Evolutionary conservation across 2,888 invertebrate species (phyloP).

Genomic region (Iphiclides podalirius): DNA sequence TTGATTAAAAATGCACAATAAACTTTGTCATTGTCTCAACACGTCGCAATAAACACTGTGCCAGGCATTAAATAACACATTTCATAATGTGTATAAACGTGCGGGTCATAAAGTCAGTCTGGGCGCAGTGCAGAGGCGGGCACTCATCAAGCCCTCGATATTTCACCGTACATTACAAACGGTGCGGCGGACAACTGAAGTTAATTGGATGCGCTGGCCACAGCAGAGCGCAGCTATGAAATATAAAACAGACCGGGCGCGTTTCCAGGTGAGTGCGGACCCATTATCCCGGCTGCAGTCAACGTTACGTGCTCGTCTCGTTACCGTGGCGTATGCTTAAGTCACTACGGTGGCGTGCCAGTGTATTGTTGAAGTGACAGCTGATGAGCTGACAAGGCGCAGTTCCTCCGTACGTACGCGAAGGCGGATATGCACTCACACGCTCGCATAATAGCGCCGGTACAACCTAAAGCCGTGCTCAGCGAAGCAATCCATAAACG

Average conservation of each 20-base stretch:
- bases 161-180: constrained; percentile 65
- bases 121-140: constrained; percentile 35
- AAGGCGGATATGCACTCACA: constrained; percentile 26
- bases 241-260: constrained; percentile 54
- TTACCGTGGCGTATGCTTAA: constrained; percentile 37
- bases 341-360: constrained; percentile 33
- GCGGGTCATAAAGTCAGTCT: constrained; percentile 49
- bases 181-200: constrained; percentile 60
- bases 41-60: not conserved
- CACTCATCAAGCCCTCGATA: constrained; percentile 65
- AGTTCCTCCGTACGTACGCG: constrained; percentile 26
- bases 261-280: constrained; percentile 36
- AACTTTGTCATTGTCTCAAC: not conserved
- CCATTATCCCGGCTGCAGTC: constrained; percentile 45
- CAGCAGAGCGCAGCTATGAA: constrained; percentile 53
- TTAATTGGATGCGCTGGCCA: constrained; percentile 70
- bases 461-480: constrained; percentile 8
- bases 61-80: constrained; percentile 16
- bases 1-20: not conserved
- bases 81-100: constrained; percentile 31
- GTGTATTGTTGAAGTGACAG: constrained; percentile 46
- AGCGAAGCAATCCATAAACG: constrained; percentile 20
- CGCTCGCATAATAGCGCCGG: constrained; percentile 22
- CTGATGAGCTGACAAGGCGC: constrained; percentile 41
- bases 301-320: constrained; percentile 41